Evolutionary conservation across 37 sponge, comb jelly and placozoan species (phyloP), one percentile per base, ranked within the genome.

Genomic region (Tethya wilhelma): DNA sequence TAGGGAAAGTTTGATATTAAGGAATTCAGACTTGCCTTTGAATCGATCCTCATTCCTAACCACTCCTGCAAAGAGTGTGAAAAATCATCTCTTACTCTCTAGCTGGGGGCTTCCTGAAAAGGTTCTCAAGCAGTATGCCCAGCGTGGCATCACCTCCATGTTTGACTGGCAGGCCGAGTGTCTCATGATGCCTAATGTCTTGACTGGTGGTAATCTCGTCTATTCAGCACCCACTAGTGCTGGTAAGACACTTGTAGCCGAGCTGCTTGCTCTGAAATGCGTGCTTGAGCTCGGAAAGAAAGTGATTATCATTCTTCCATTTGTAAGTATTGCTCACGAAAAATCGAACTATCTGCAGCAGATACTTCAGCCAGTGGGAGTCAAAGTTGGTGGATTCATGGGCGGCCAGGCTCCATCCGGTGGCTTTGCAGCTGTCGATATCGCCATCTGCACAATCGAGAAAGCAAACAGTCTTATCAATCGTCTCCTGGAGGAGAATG

Each of bases 371-470:
- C 85, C 78, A 19, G 79, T 83, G 0, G 95, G 97, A 39, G 75
- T 99, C 29, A 87, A 71, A 57, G 91, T 96, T 32, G 99, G 96
- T 29, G 97, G 97, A 1, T 99, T 99, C 36, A 86, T 96, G 79
- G 99, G 99, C 17, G 77, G 76, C 5, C 87, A 92, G 44, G 62
- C 93, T 34, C 99, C 99, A 40, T 46, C 88, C 25, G 97, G 99
- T n/a, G 99, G 99, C 0, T 86, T 99, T 26, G 75, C 91, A 6
- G 68, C 74, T 9, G 81, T 94, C 19, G 97, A 99, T 57, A 79
- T 99, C 14, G 99, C 99, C 29, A 89, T 99, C 4, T 99, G 99
- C 69, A 99, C 99, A 2, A 99, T 96, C 37, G 99, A 99, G 85
- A 94, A 94, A 58, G 99, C 97, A 31, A 99, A 99, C 82, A 94